Evolutionary conservation across 2,888 invertebrate genomes (phyloP).

Genomic region (Zaprionus lineosus): DNA sequence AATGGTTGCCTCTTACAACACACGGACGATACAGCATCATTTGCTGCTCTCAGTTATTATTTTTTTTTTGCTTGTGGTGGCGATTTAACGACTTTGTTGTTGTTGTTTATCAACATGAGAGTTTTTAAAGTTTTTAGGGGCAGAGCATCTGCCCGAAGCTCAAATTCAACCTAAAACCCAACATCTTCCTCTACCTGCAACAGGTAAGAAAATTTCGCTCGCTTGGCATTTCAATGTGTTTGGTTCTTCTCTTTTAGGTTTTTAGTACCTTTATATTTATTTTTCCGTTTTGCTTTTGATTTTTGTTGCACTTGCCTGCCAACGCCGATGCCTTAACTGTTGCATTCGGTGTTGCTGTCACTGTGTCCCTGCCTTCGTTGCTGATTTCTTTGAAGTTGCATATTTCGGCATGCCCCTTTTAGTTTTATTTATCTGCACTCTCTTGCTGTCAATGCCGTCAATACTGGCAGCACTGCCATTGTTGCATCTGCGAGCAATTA

Average conservation of each 20-base stretch:
- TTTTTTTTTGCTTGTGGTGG: conserved; percentile 70
- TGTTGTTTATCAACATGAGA: conserved; percentile 70
- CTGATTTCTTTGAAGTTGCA: conserved; percentile 73
- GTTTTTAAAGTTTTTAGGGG: conserved; percentile 76
- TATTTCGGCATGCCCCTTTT: conserved; percentile 69
- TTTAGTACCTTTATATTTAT: conserved; percentile 34
- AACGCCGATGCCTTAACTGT: too few species aligned
- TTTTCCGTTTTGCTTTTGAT: too few species aligned
- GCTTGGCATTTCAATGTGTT: conserved; percentile 69
- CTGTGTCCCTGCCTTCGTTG: conserved; percentile 48
- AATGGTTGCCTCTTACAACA: conserved; percentile 54
- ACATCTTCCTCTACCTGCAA: conserved; percentile 75
- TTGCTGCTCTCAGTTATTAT: conserved; percentile 66
- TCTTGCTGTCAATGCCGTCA: neutral
- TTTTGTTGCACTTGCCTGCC: too few species aligned
- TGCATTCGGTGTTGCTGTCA: conserved; percentile 45
- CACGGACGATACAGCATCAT: conserved; percentile 52
- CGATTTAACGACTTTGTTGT: conserved; percentile 53
- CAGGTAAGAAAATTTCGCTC: conserved; percentile 73
- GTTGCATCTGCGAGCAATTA: conserved; percentile 78
- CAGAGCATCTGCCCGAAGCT: conserved; percentile 69
- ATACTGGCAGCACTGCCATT: conserved; percentile 16
- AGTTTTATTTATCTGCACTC: conserved; percentile 67
- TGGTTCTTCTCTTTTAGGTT: conserved; percentile 41
- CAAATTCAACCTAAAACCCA: too few species aligned